Evolutionary conservation across 37 sponge, comb jelly and placozoan species (phyloP), one percentile per base, ranked within the genome.

Genomic region (Beroe ovata): DNA sequence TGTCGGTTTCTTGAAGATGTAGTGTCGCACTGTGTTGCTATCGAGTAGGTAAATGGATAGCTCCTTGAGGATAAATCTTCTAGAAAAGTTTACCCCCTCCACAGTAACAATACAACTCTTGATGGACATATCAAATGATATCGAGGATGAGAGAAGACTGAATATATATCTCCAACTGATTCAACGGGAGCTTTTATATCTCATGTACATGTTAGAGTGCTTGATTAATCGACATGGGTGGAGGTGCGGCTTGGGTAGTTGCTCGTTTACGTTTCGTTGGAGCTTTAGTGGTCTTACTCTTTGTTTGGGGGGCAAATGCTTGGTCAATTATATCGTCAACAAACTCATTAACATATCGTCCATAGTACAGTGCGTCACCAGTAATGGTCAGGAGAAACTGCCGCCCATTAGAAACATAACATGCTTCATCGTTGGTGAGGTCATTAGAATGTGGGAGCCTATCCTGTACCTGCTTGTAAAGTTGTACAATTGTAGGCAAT

Each of bases 371-470:
- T 20, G 63, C 22, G n/a, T 61, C 63, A 16, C 26, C n/a, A 22
- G 26, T 25, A 26, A 61, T 25, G 22, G 63, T 61, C 28, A 61
- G n/a, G 3, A 61, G 63, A 25, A 61, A 61, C 26, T 61, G 22
- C 3, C 28, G 8, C 23, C 63, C 63, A 61, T 26, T 61, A 6
- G 63, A 61, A 61, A 61, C 28, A 25, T 61, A 61, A 16, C 63
- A 61, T 61, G 8, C 63, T 61, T 61, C 23, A 61, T 61, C 63
- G n/a, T 25, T 16, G 28, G 22, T 25, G 22, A 16, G 63, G 28
- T 61, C 63, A 25, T 61, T 25, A 4, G 63, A 61, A 61, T 61
- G 63, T 4, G 63, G 63, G 3, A 61, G 63, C 28, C 28, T 61
- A 20, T 61, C 63, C 21, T 61, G 8, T 22, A 61, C 22, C 63